Evolutionary conservation across 1,140 invertebrate species (phyloP), one percentile per base, ranked within the genome.

Genomic region (Asbolus verrucosus): DNA sequence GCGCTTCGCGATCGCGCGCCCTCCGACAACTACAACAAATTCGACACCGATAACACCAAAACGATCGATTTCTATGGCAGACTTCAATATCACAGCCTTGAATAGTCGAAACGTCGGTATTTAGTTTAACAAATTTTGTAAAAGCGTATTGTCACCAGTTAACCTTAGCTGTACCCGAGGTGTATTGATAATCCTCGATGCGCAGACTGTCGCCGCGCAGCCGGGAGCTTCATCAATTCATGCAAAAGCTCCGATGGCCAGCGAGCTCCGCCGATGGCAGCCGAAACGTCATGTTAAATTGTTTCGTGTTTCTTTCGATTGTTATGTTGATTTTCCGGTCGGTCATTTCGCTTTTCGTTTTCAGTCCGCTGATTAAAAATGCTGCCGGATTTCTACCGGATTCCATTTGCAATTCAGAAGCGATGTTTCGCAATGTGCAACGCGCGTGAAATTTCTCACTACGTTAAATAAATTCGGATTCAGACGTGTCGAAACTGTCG

Each of bases 141-240:
- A 54, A 54, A 54, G 41, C 46, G 46, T 54, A 54, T 54, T 54
- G 46, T 54, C 46, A 54, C 46, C 41, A 21, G 46, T 54, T 54
- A 54, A 54, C 46, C 46, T 54, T 54, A 54, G 46, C 21, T 54
- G 19, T 54, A 8, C 46, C 46, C 46, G 46, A 27, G 66, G 41
- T 67, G 61, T 75, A 76, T 76, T 72, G 75, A 76, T 75, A 73
- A 76, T 67, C 73, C 63, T 61, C 27, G 54, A 19, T 74, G 75
- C 75, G 75, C 73, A 68, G 11, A 38, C 13, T 15, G 2, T 43
- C n/a, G 13, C 15, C 14, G 59, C 73, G 73, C 73, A 75, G 39
- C 24, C 15, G 19, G 21, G 21, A 67, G 54, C 46, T 72, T 15
- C 21, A 46, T 16, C 54, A 33, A 5, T 15, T 18, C 11, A 15